A percentile compares a stretch with the other conserved stretches of the same genome.
phyloP scores from a whole-genome alignment of 1,140 invertebrate species.

The Danaus melanippus region DNA sequence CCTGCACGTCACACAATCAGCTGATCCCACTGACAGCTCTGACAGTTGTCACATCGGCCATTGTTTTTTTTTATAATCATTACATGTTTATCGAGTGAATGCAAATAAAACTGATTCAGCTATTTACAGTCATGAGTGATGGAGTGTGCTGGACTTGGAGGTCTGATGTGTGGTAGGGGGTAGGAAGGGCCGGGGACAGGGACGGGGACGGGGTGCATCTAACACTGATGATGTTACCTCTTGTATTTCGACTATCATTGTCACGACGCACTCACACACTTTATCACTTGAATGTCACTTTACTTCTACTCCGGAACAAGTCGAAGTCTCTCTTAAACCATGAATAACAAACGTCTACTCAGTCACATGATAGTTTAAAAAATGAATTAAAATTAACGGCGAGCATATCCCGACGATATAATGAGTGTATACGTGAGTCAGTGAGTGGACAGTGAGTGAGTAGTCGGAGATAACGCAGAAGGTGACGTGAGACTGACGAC shows the following conservation, averaged over 20 bases:
- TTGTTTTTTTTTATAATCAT: slow-evolving; percentile 2
- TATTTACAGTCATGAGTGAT: slow-evolving; percentile 25
- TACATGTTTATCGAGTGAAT: slow-evolving; percentile 3
- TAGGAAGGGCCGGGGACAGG: too few relatives aligned
- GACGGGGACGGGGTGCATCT: slow-evolving; percentile 4
- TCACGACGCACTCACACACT: slow-evolving; percentile 36
- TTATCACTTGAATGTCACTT: slow-evolving; percentile 30
- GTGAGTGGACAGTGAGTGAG: too few relatives aligned
- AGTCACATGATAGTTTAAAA: too few relatives aligned
- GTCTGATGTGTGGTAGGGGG: too few relatives aligned
- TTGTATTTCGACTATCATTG: slow-evolving; percentile 68
- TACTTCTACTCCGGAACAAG: slow-evolving; percentile 16
- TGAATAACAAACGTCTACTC: too few relatives aligned
- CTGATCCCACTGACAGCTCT: slow-evolving; percentile 13
- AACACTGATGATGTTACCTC: slow-evolving; percentile 45
- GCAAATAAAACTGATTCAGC: slow-evolving; percentile 8
- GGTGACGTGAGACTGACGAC: too few relatives aligned
- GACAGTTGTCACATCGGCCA: slow-evolving; percentile 7
- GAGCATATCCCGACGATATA: too few relatives aligned
- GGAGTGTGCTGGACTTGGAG: slow-evolving; percentile 14
- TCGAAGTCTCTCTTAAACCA: slow-evolving; percentile 19
- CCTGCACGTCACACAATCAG: slow-evolving; percentile 6
- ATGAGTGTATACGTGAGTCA: too few relatives aligned
- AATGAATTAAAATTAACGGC: too few relatives aligned
- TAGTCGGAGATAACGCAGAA: too few relatives aligned